Evolutionary conservation across 2,113 vertebrate species (phyloP), one percentile per base, ranked within the genome.

Genomic region (Pleuronectes platessa): DNA sequence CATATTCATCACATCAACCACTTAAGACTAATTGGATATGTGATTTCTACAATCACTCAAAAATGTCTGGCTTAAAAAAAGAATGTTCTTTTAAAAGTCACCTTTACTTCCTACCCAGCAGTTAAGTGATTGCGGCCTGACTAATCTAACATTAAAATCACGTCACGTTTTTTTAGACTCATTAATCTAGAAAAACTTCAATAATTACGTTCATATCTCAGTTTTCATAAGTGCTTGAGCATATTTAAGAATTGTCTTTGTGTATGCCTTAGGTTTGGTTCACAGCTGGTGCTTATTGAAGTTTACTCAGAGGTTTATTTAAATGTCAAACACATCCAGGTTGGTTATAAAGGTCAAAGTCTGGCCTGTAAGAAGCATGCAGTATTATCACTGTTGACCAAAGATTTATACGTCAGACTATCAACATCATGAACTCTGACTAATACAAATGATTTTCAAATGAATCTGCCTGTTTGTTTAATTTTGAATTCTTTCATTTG

Each of bases 351-450:
- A 76, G 79, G 69, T 17, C 84, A 74, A 76, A 85, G 86, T 88
- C 67, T 78, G 23, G 35, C 18, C 45, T 55, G 35, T 2, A 18
- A 23, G 24, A 47, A 56, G 13, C 17, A 26, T 37, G 6, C 24
- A 5, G 53, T 65, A 65, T 65, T 70, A 74, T 80, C 55, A 71
- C 17, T 88, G 86, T 88, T 90, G 76, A 88, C 79, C 51, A 18
- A 79, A 82, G 78, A 55, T 83, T 90, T 31, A 31, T 31, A n/a
- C 12, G 55, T 42, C 24, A 31, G 63, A 62, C 82, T 56, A 61
- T 63, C n/a, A 21, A 18, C 58, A 63, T 61, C 10, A 74, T 64
- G 40, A 51, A 27, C 5, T 45, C 3, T 21, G n/a, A 67, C 11
- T 54, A 15, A 54, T 3, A 20, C 60, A n/a, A 24, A 35, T 23